Percentiles rank a stretch among this genome's conserved stretches.
Evolutionary conservation across 2,113 vertebrate genomes (phyloP).

Genomic region (Dunckerocampus dactyliophorus): DNA sequence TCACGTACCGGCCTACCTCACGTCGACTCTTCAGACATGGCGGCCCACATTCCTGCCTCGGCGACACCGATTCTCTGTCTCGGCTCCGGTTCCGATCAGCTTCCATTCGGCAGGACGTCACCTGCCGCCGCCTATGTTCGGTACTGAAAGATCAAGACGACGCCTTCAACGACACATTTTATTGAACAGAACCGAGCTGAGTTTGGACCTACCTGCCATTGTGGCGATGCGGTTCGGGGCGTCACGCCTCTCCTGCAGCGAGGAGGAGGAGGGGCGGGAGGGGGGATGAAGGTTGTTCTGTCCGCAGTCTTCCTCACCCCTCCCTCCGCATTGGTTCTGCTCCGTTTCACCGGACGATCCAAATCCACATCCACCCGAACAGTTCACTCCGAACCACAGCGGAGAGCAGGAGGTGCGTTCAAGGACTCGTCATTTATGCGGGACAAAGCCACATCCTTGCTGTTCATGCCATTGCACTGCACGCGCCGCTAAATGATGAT

Average conservation of each 20-base stretch:
- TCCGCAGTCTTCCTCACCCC: slow-evolving; percentile 28
- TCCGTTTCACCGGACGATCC: not conserved
- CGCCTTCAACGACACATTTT: not conserved
- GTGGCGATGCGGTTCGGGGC: slow-evolving; percentile 57
- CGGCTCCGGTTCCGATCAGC: not conserved
- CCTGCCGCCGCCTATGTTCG: not conserved
- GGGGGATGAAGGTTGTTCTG: slow-evolving; percentile 18
- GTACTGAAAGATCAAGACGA: not conserved
- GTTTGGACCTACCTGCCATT: slow-evolving; percentile 66
- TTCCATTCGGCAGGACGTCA: slow-evolving; percentile 5
- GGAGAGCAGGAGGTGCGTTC: not conserved
- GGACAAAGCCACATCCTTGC: not conserved
- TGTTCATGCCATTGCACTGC: not conserved
- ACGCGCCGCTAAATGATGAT: not conserved
- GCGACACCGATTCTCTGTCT: not conserved
- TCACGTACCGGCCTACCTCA: slow-evolving; percentile 4
- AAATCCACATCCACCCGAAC: not conserved
- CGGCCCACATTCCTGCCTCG: not conserved
- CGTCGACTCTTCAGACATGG: not conserved
- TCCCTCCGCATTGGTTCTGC: not conserved
- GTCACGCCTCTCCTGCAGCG: slow-evolving; percentile 58
- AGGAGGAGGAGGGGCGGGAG: slow-evolving; percentile 26
- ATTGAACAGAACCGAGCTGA: slow-evolving; percentile 2
- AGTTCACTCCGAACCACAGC: not conserved
- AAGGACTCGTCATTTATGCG: not conserved